Evolutionary conservation across 2,113 vertebrate genomes (phyloP), one percentile per base, ranked within the genome.

Genomic region (Sturnus vulgaris): DNA sequence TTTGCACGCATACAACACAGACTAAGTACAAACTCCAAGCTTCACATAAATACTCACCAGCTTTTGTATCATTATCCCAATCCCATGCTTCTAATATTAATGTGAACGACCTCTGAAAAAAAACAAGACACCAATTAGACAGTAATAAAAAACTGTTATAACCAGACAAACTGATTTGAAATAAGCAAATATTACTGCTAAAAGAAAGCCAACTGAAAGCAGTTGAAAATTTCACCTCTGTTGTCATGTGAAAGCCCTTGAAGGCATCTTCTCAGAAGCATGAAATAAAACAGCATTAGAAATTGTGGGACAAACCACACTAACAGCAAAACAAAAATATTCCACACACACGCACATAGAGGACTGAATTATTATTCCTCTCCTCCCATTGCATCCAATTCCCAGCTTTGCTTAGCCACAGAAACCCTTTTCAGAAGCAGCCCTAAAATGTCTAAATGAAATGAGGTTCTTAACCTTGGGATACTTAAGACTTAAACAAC

Each of bases 81-180:
- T 99, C 99, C 99, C 98, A 99, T 35, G 98, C 99, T 96, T 99
- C 99, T 95, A 99, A 95, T 53, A 99, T 98, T 96, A 99, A 98
- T 2, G 99, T 99, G 97, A 98, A 99, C 0, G 98, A 98, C 84
- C 98, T 98, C 99, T 99, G 98, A 37, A 96, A 98, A 93, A 95
- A 92, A 70, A 97, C 37, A 76, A 92, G 79, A 76, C 12, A 66
- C 12, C 15, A 16, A 53, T 98, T 83, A 98, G 86, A 79, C 6
- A 39, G 31, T 31, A 47, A 57, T 37, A 86, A 79, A 80, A 86
- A 78, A 27, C 18, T 42, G 18, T 12, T 75, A 68, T 8, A 75
- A 78, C 10, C 39, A 78, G 40, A 47, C 11, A 77, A 85, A 61
- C 12, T 35, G 22, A 88, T 52, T 60, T 49, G 25, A 31, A 68